Conservation (phyloP, 2,113 vertebrate genomes). For the Lota lota region DNA sequence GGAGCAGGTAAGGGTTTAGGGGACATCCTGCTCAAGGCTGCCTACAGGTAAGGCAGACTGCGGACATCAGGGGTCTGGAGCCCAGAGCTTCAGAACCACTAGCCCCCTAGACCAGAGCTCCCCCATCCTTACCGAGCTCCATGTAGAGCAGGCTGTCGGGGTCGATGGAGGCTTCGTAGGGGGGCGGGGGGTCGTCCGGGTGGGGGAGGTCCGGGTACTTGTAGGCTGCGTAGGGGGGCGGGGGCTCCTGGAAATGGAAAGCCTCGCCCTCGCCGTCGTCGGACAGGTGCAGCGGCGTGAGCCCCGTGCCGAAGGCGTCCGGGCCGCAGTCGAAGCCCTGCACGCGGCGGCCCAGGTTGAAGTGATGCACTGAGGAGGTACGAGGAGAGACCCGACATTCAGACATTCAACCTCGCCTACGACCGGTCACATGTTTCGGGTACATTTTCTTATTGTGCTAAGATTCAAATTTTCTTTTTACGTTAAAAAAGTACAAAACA, state of each 20-base stretch:
- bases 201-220: conserved; percentile 95
- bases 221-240: conserved; percentile 94
- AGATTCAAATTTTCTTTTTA: too few relatives aligned
- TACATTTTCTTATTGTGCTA: too few relatives aligned
- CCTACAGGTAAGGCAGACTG: too few relatives aligned
- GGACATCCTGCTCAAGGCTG: too few relatives aligned
- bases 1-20: too few relatives aligned
- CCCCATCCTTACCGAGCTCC: conserved; percentile 75
- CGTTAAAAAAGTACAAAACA: too few relatives aligned
- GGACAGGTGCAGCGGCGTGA: conserved; percentile 94
- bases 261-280: conserved; percentile 95
- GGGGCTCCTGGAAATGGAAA: conserved; percentile 96
- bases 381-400: background rate
- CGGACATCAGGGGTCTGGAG: too few relatives aligned
- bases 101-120: background rate
- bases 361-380: conserved; percentile 86
- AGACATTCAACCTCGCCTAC: too few relatives aligned
- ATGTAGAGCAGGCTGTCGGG: conserved; percentile 87
- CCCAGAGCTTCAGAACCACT: background rate
- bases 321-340: conserved; percentile 96
- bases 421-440: too few relatives aligned
- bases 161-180: conserved; percentile 95
- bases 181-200: conserved; percentile 93
- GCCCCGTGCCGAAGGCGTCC: conserved; percentile 89
- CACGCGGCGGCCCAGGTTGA: conserved; percentile 93